Percentiles rank a stretch among this genome's conserved stretches.
Conservation (phyloP, 2,888 invertebrate species). For the Orthosia incerta region DNA sequence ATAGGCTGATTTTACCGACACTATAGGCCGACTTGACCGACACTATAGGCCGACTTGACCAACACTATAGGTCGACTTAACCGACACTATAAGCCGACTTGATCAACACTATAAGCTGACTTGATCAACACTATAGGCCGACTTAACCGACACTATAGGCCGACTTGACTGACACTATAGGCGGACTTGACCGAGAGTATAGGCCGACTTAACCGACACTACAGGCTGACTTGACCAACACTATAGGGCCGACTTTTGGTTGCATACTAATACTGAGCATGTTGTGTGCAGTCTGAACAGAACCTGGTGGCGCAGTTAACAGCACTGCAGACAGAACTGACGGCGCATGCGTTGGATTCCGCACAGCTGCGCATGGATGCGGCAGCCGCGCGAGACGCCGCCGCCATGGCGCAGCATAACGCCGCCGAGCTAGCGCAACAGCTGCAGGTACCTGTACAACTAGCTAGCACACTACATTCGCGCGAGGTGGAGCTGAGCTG, state of each 20-base stretch:
- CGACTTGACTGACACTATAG: no score
- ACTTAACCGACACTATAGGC: no score
- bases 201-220: background rate
- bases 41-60: no score
- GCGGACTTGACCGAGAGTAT: no score
- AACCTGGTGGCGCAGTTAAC: conserved; percentile 84
- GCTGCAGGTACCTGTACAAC: conserved; percentile 81
- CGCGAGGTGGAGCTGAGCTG: background rate
- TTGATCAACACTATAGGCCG: no score
- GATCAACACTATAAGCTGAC: no score
- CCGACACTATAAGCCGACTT: no score
- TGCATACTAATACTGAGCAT: background rate
- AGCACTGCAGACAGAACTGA: conserved; percentile 85
- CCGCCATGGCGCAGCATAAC: conserved; percentile 89
- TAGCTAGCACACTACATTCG: background rate
- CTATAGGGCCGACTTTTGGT: background rate
- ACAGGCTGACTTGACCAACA: no score
- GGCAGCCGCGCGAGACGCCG: conserved; percentile 80
- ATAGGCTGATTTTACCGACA: no score
- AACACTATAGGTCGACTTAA: no score
- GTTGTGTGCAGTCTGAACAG: conserved; percentile 76
- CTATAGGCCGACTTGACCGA: no score
- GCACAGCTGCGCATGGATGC: conserved; percentile 88
- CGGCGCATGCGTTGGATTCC: conserved; percentile 79
- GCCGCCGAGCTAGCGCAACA: conserved; percentile 89